Percentiles rank a stretch among this genome's conserved stretches.
These are phyloP conservation scores for Heterodera carotae DNA, from an alignment of 1,140 invertebrate species.

Conservation along the genomic window DNA sequence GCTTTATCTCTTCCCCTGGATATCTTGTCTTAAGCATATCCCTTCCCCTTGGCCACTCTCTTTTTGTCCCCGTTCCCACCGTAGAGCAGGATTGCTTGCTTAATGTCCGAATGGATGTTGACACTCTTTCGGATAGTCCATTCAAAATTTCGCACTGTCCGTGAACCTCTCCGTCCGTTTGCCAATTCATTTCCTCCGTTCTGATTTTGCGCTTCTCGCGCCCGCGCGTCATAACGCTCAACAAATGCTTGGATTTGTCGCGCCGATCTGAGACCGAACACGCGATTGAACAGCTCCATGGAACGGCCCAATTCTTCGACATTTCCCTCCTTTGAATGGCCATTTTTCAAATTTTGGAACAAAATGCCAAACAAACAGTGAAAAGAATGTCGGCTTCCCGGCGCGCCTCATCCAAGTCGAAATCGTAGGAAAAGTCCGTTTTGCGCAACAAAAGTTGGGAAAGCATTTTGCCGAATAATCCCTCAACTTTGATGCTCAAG, in stretches of 20 bases:
- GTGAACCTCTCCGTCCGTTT: constrained; percentile 23
- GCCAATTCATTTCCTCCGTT: constrained; percentile 6
- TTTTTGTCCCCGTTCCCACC: constrained; percentile 13
- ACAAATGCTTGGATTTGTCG: constrained; percentile 52
- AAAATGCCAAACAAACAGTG: constrained; percentile 19
- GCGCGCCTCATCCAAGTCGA: constrained; percentile 48
- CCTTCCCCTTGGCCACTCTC: background rate
- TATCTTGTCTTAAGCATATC: too few species aligned
- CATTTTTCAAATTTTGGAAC: background rate
- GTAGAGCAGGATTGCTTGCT: constrained; percentile 46
- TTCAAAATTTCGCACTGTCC: constrained; percentile 46
- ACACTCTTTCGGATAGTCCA: constrained; percentile 47
- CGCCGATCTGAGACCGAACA: constrained; percentile 43
- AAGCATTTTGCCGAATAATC: constrained; percentile 56
- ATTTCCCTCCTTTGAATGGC: constrained; percentile 16
- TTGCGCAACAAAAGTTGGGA: constrained; percentile 43
- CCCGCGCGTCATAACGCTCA: constrained; percentile 43
- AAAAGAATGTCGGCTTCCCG: constrained; percentile 31
- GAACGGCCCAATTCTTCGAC: constrained; percentile 55
- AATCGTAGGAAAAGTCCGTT: constrained; percentile 37
- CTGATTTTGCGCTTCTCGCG: constrained; percentile 24
- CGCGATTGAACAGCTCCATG: constrained; percentile 45
- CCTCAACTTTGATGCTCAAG: constrained; percentile 51
- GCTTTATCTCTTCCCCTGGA: too few species aligned
- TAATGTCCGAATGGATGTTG: constrained; percentile 53